Percentiles rank a stretch among this genome's conserved stretches.
These are phyloP conservation scores for Achlya flavicornis DNA, from an alignment of 2,888 invertebrate genomes.

Conservation along the genomic window DNA sequence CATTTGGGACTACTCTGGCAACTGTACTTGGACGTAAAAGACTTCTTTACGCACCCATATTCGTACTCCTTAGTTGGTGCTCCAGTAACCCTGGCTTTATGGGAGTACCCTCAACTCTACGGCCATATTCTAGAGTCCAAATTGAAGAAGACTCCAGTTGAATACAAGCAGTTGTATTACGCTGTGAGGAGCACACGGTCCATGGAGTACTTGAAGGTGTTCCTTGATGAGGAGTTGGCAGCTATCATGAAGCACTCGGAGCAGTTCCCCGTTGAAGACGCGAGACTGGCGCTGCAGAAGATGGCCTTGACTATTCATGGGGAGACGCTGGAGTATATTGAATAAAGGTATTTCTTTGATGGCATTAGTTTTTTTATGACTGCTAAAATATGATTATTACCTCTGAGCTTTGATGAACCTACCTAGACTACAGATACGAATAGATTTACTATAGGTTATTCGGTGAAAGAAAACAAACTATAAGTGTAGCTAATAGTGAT, in stretches of 20 bases:
- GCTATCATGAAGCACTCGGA: constrained; percentile 61
- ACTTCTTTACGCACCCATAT: constrained; percentile 72
- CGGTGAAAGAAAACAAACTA: no score
- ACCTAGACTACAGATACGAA: no score
- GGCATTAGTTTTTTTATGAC: neutral
- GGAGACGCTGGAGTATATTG: constrained; percentile 70
- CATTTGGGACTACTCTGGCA: constrained; percentile 77
- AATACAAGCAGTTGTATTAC: constrained; percentile 68
- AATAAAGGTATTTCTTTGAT: constrained; percentile 42
- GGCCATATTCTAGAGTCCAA: constrained; percentile 63
- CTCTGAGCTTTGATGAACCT: no score
- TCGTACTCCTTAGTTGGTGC: constrained; percentile 72
- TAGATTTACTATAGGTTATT: no score
- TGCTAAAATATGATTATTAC: neutral
- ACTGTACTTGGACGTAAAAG: constrained; percentile 71
- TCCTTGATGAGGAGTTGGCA: constrained; percentile 66
- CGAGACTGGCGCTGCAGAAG: constrained; percentile 64
- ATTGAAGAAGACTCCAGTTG: constrained; percentile 56
- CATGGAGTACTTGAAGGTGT: constrained; percentile 63
- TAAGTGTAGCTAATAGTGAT: no score
- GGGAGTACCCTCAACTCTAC: constrained; percentile 75
- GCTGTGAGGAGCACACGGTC: constrained; percentile 67
- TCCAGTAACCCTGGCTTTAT: constrained; percentile 65
- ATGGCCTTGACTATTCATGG: constrained; percentile 71
- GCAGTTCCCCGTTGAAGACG: constrained; percentile 68